Evolutionary conservation across 1,140 invertebrate species (phyloP).

Genomic region (Drosophila dunni): DNA sequence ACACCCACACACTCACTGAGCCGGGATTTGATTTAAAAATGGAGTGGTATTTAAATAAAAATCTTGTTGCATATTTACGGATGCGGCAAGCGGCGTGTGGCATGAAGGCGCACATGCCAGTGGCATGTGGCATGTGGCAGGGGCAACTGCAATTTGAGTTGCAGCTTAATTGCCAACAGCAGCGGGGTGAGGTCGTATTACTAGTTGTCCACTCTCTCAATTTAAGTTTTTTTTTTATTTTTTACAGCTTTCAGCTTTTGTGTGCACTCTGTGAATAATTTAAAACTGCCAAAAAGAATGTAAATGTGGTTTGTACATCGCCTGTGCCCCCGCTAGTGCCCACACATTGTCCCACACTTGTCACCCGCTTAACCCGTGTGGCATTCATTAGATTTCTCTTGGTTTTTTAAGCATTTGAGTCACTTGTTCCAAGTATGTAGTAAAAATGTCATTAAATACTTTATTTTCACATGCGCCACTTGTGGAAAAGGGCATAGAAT

Average conservation of each 20-base stretch:
- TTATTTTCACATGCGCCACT: not conserved
- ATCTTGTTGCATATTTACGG: constrained; percentile 80
- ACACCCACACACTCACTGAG: constrained; percentile 43
- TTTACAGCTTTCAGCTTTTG: constrained; percentile 52
- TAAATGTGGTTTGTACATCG: constrained; percentile 54
- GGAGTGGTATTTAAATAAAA: constrained; percentile 83
- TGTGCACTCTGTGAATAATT: constrained; percentile 76
- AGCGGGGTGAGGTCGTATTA: constrained; percentile 2
- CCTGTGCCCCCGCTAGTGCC: not conserved
- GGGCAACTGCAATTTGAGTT: constrained; percentile 71
- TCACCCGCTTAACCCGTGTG: too few species aligned
- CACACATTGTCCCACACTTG: too few species aligned
- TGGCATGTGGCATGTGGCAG: constrained; percentile 19
- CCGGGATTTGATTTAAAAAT: constrained; percentile 82
- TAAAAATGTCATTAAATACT: constrained; percentile 39
- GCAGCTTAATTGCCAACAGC: constrained; percentile 76
- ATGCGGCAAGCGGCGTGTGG: constrained; percentile 12
- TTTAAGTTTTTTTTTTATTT: constrained; percentile 1
- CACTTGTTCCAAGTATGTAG: constrained; percentile 36
- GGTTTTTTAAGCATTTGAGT: constrained; percentile 15
- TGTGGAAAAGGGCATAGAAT: not conserved
- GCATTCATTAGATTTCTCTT: constrained; percentile 5
- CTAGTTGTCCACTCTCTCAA: constrained; percentile 16
- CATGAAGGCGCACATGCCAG: not conserved
- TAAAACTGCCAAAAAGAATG: constrained; percentile 78